Conservation (phyloP, 2,113 vertebrate genomes). For the Hippopotamus amphibius region DNA sequence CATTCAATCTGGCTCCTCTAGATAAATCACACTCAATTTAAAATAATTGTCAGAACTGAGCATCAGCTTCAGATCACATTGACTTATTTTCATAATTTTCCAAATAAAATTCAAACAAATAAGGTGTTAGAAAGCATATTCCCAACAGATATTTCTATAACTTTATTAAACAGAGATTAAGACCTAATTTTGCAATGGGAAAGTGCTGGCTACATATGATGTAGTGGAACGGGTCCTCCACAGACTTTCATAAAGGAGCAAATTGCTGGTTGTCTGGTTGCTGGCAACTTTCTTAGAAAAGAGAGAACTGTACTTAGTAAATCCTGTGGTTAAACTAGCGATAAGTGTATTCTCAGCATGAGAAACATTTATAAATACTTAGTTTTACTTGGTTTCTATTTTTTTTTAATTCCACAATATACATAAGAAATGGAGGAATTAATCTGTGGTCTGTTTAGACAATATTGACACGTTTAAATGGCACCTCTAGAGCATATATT, state of each 20-base stretch:
- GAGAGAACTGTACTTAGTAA: background rate
- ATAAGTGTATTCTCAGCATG: background rate
- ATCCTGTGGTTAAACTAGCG: background rate
- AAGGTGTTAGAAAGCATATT: background rate
- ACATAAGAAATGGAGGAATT: background rate
- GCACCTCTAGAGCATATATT: background rate
- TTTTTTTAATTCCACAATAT: background rate
- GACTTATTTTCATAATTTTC: background rate
- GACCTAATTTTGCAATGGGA: background rate
- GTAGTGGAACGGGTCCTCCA: background rate
- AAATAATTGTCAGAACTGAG: conserved; percentile 11
- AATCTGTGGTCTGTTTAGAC: background rate
- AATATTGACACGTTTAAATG: background rate
- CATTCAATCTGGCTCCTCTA: conserved; percentile 20
- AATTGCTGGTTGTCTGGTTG: background rate
- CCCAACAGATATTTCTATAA: background rate
- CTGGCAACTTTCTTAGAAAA: background rate
- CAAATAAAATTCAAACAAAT: background rate
- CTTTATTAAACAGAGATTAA: background rate
- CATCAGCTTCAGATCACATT: background rate
- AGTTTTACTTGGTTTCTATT: background rate
- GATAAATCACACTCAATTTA: conserved; percentile 28
- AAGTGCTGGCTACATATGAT: background rate
- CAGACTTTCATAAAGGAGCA: background rate
- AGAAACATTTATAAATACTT: background rate